These are phyloP conservation scores for Papilio xuthus DNA, from an alignment of 1,140 invertebrate genomes.

Conservation along the genomic window DNA sequence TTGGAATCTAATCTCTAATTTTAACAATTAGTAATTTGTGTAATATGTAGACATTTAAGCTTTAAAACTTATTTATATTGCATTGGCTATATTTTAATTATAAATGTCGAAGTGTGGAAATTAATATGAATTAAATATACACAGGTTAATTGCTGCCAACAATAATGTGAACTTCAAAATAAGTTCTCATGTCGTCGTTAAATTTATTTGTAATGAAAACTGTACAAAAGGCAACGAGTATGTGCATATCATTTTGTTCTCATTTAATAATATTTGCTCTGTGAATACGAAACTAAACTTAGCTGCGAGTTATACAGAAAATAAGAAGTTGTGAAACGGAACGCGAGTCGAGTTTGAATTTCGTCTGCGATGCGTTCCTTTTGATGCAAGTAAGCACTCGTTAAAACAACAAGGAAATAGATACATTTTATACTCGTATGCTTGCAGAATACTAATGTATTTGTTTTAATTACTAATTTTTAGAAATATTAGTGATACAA, in stretches of 20 bases:
- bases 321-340: constrained; percentile 42
- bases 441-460: not conserved
- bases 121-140: not conserved
- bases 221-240: not conserved
- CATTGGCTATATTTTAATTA: no score
- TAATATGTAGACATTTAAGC: no score
- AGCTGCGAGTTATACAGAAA: constrained; percentile 38
- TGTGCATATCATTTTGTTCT: constrained; percentile 30
- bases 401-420: constrained; percentile 11
- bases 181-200: not conserved
- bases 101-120: no score
- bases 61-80: no score
- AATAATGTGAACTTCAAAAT: constrained; percentile 12
- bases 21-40: no score
- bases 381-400: constrained; percentile 17
- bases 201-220: constrained; percentile 15
- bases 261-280: constrained; percentile 49
- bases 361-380: constrained; percentile 24
- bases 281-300: constrained; percentile 36
- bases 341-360: constrained; percentile 34
- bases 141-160: not conserved
- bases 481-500: no score
- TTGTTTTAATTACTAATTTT: no score
- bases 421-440: constrained; percentile 1
- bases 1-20: no score